phyloP scores from a whole-genome alignment of 2,797 vertebrate genomes.

The Hypotaenidia okinawae region DNA sequence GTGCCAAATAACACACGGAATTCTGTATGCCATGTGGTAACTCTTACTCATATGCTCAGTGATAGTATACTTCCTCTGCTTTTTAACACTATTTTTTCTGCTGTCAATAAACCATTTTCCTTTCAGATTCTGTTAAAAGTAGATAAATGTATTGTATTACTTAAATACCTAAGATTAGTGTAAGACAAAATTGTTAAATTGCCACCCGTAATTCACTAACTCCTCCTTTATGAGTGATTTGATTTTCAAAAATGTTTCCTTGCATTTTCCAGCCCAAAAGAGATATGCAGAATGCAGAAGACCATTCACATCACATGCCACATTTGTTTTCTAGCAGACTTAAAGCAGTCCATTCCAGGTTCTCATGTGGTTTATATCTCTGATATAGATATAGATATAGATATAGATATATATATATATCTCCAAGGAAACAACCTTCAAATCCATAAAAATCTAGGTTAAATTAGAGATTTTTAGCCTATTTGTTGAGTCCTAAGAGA shows the following conservation, averaged over 20 bases:
- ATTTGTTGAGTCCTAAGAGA: not conserved
- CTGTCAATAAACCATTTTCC: not conserved
- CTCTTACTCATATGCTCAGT: not conserved
- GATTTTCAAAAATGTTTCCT: not conserved
- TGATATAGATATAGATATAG: no score
- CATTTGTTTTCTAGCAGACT: not conserved
- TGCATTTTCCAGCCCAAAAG: not conserved
- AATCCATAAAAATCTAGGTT: not conserved
- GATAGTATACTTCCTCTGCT: conserved; percentile 2
- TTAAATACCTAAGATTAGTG: not conserved
- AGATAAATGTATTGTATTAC: not conserved
- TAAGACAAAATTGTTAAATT: not conserved
- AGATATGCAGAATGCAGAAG: not conserved
- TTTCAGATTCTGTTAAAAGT: not conserved
- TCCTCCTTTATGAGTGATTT: not conserved
- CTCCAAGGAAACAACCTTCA: not conserved
- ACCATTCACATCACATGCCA: not conserved
- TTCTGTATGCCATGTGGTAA: not conserved
- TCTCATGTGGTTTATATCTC: not conserved
- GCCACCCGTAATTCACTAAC: not conserved
- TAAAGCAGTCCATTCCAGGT: not conserved
- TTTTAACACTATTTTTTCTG: conserved; percentile 6
- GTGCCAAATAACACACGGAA: not conserved
- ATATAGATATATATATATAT: rapidly evolving
- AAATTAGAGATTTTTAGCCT: not conserved